These are phyloP conservation scores for Nephrotoma flavescens DNA, from an alignment of 2,888 invertebrate species.

Conservation along the genomic window DNA sequence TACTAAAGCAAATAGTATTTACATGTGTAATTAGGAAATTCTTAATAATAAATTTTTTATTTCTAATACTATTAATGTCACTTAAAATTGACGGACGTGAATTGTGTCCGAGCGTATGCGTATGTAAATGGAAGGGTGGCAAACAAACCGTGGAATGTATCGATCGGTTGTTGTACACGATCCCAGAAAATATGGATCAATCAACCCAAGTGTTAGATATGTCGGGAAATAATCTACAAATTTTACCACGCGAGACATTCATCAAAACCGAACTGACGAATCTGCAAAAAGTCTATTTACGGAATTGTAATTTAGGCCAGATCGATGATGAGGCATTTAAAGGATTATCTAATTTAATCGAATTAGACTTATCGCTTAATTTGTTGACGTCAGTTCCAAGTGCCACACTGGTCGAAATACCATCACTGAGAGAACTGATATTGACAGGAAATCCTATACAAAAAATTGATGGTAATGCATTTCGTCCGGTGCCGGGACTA, in stretches of 20 bases:
- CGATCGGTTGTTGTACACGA: slow-evolving; percentile 64
- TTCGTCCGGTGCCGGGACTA: slow-evolving; percentile 57
- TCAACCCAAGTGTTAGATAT: slow-evolving; percentile 85
- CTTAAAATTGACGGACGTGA: slow-evolving; percentile 7
- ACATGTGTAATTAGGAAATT: slow-evolving; percentile 1
- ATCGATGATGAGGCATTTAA: slow-evolving; percentile 74
- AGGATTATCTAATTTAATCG: slow-evolving; percentile 77
- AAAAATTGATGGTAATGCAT: slow-evolving; percentile 60
- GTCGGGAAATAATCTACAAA: slow-evolving; percentile 74
- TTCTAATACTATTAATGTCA: slow-evolving; percentile 1
- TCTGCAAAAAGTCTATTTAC: slow-evolving; percentile 72
- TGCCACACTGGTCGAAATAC: slow-evolving; percentile 60
- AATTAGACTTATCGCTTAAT: slow-evolving; percentile 77
- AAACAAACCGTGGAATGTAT: slow-evolving; percentile 87
- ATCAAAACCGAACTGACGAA: slow-evolving; percentile 66
- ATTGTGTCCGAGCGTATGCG: slow-evolving; percentile 57
- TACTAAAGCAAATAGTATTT: neutral
- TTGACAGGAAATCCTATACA: slow-evolving; percentile 70
- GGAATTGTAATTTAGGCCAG: slow-evolving; percentile 70
- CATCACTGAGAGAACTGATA: slow-evolving; percentile 67
- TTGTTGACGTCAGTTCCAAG: slow-evolving; percentile 66
- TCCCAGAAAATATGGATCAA: slow-evolving; percentile 73
- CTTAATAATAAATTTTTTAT: neutral
- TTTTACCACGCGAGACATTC: slow-evolving; percentile 70
- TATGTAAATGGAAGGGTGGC: slow-evolving; percentile 88